These are phyloP conservation scores for Porites australiensis DNA, from an alignment of 64 coral and sea anemone genomes.

Conservation along the genomic window DNA sequence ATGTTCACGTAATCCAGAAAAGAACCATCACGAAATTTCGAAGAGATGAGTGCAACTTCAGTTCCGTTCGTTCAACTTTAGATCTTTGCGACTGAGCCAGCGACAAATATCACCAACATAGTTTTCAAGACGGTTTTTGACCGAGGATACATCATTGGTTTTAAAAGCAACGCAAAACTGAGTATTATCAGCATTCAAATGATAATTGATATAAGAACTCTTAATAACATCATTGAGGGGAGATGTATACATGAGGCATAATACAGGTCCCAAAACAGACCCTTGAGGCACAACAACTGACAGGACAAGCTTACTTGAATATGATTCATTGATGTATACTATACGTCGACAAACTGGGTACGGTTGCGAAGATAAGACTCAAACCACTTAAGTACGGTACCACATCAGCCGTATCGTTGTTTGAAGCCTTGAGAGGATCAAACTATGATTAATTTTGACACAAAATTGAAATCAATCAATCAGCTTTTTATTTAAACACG, in stretches of 20 bases:
- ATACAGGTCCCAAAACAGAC: slow-evolving; percentile 43
- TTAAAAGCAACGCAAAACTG: slow-evolving; percentile 10
- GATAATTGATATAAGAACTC: no score
- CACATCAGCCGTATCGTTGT: not conserved
- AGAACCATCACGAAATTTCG: no score
- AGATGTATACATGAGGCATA: slow-evolving; percentile 18
- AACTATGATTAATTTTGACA: slow-evolving; percentile 45
- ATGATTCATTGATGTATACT: not conserved
- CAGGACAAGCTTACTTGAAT: slow-evolving; percentile 8
- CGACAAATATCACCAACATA: slow-evolving; percentile 21
- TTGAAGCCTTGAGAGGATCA: no score
- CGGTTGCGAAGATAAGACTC: slow-evolving; percentile 12
- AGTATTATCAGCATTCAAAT: no score
- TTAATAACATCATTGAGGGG: slow-evolving; percentile 30
- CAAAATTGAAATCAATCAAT: no score
- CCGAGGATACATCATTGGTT: not conserved
- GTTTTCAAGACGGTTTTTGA: slow-evolving; percentile 6
- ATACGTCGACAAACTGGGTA: no score
- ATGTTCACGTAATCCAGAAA: no score
- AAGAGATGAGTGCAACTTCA: slow-evolving; percentile 44
- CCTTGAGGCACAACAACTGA: no score
- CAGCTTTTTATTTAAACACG: no score
- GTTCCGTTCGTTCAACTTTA: slow-evolving; percentile 48
- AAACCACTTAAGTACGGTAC: not conserved
- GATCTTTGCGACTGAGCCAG: slow-evolving; percentile 29